phyloP scores from a whole-genome alignment of 2,113 vertebrate species.

The Ptilorrhoa leucosticta region DNA sequence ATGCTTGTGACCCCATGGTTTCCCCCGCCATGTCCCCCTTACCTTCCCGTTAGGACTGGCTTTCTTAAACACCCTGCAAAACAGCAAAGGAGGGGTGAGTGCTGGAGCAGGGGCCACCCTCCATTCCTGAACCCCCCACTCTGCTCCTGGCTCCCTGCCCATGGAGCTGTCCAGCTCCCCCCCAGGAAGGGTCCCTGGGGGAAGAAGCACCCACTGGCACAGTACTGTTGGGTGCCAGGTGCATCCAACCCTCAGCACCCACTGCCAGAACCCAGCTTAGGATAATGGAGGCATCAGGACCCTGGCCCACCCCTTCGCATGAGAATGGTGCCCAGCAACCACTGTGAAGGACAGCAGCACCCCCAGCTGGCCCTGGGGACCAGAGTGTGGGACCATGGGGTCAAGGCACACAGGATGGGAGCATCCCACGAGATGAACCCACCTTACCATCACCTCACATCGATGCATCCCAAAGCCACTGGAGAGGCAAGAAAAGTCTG shows the following conservation, averaged over 20 bases:
- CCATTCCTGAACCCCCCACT: background rate
- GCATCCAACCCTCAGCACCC: background rate
- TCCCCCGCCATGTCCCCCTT: background rate
- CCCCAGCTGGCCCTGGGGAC: background rate
- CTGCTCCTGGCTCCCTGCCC: background rate
- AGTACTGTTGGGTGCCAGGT: background rate
- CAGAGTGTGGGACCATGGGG: background rate
- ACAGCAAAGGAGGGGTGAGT: background rate
- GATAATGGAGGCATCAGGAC: background rate
- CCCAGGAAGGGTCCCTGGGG: background rate
- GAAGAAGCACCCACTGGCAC: background rate
- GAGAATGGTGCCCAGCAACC: background rate
- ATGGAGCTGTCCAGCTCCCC: background rate
- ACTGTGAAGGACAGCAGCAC: background rate
- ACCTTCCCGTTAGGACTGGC: slow-evolving; percentile 84
- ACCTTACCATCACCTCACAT: background rate
- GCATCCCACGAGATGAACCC: background rate
- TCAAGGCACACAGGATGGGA: background rate
- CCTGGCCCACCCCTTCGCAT: rapidly evolving
- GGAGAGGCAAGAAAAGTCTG: background rate
- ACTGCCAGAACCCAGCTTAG: background rate
- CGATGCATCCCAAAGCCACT: background rate
- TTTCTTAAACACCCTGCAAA: slow-evolving; percentile 88
- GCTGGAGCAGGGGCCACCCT: background rate
- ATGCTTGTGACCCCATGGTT: background rate